Conservation (phyloP, 2,113 vertebrate genomes). For the Megaceryle torquata region DNA sequence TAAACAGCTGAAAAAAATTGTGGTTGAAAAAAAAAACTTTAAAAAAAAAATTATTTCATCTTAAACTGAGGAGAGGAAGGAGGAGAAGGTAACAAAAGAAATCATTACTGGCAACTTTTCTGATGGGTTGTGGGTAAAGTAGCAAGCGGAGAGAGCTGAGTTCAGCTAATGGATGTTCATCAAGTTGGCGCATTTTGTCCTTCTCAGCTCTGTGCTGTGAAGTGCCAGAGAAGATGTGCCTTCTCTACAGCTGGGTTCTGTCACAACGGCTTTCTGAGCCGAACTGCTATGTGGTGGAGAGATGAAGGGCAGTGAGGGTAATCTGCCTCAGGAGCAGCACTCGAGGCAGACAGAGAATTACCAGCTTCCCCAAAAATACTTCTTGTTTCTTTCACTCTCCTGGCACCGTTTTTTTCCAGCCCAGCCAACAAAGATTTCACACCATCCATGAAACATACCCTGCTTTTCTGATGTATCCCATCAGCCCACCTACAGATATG, state of each 20-base stretch:
- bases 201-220: background rate
- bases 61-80: background rate
- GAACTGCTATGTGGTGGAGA: background rate
- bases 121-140: background rate
- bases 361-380: rapidly evolving
- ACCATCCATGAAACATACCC: background rate
- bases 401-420: background rate
- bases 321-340: background rate
- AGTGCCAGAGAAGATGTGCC: background rate
- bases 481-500: background rate
- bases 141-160: background rate
- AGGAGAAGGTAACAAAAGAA: background rate
- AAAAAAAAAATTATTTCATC: background rate
- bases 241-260: background rate
- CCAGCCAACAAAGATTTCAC: background rate
- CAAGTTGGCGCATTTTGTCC: background rate
- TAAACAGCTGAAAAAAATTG: background rate
- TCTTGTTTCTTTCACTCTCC: background rate
- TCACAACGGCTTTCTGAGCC: background rate
- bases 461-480: background rate
- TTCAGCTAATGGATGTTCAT: background rate
- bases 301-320: background rate
- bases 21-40: background rate
- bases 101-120: background rate
- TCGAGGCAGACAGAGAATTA: background rate